Evolutionary conservation across 2,797 vertebrate genomes (phyloP).

Genomic region (Coilia nasus): DNA sequence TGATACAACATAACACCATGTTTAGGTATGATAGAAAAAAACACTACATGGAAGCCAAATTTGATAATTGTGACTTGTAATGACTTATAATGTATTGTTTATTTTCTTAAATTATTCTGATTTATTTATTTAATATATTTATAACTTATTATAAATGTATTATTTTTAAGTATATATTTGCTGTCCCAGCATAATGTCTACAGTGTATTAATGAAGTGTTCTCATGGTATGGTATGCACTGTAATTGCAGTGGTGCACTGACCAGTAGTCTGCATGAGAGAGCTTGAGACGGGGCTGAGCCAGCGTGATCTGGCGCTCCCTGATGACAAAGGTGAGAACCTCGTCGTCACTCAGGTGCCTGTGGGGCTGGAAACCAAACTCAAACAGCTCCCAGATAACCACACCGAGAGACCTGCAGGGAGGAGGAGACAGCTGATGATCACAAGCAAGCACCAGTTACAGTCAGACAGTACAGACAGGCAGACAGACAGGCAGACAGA

Average conservation of each 20-base stretch:
- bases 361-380: constrained; percentile 92
- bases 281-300: constrained; percentile 90
- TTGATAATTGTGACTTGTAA: too few relatives aligned
- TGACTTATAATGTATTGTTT: too few relatives aligned
- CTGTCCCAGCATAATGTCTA: background rate
- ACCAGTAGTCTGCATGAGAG: constrained; percentile 91
- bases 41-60: too few relatives aligned
- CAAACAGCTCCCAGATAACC: constrained; percentile 94
- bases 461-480: too few relatives aligned
- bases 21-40: too few relatives aligned
- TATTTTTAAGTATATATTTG: background rate
- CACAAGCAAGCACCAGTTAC: too few relatives aligned
- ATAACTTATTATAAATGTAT: background rate
- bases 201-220: background rate
- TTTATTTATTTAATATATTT: background rate
- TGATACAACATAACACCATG: too few relatives aligned
- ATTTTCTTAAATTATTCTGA: background rate
- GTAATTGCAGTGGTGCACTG: constrained; percentile 54
- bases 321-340: constrained; percentile 89
- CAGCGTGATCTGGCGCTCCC: constrained; percentile 90
- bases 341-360: constrained; percentile 91
- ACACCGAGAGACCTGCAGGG: constrained; percentile 87
- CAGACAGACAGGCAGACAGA: too few relatives aligned
- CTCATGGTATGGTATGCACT: background rate
- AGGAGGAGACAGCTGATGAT: too few relatives aligned